Evolutionary conservation across 1,140 invertebrate genomes (phyloP), one percentile per base, ranked within the genome.

Genomic region (Homarus americanus): DNA sequence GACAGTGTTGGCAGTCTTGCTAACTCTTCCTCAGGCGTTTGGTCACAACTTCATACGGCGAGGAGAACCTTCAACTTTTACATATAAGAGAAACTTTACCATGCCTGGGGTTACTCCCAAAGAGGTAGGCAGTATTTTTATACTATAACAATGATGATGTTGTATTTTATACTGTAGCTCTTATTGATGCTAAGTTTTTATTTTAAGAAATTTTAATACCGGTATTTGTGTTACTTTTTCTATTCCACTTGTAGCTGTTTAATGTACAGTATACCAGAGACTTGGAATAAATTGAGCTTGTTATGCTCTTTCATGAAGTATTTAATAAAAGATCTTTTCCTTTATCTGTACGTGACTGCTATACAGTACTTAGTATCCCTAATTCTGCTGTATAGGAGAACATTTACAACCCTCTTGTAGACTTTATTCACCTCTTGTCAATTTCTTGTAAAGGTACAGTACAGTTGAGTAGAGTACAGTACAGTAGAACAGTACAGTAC

Each of bases 71-170:
- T 15, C 75, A 15, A 4, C 32, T 3, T 17, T 24, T 20, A 87
- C 84, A 9, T 92, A 92, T 53, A 76, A 38, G 10, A 92, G 58
- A 75, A 87, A 87, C 20, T 82, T 91, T 32, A 91, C 78, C 49
- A 92, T 92, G 92, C 92, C 92, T 10, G 92, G 92, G 44, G 85
- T 91, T 34, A 84, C 84, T 5, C 92, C 92, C 0, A 82, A 82
- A 82, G 76, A 32, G 87, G 91, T 91, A 40, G 66, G 89, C 85
- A 24, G 9, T 69, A 10, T 63, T 28, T 7, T 1, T 32, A 5
- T 34, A 17, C 34, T 36, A 80, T 36, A 17, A 2, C 40, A 36
- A 17, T 63, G 3, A 24, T 12, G 17, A 32, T 9, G n/a, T 58
- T 82, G 5, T 63, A 2, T 82, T 49, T 82, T 4, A 1, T 15